Conservation (phyloP, 1,140 invertebrate species). For the Fragariocoptes setiger region DNA sequence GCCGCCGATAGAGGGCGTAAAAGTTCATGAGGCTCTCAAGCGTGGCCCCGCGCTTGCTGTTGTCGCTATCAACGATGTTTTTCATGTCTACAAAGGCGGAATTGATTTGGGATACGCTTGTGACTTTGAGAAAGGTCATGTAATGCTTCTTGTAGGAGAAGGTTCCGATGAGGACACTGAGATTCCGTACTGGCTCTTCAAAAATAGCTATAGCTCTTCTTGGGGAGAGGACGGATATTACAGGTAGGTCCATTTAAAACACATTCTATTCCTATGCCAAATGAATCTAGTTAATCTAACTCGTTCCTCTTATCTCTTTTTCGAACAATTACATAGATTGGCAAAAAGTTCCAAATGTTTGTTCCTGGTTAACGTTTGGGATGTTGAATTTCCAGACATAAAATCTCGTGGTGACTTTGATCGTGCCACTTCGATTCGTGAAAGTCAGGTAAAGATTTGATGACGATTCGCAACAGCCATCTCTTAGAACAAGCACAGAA, state of each 20-base stretch:
- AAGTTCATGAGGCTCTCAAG: not conserved
- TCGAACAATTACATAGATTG: not conserved
- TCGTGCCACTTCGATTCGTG: too few relatives aligned
- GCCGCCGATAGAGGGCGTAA: too few relatives aligned
- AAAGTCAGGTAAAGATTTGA: too few relatives aligned
- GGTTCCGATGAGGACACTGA: conserved; percentile 14
- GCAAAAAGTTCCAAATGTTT: not conserved
- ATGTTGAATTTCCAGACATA: not conserved
- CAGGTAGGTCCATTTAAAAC: not conserved
- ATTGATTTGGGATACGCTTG: not conserved
- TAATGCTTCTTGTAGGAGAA: conserved; percentile 16
- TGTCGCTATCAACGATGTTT: not conserved
- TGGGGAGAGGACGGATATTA: conserved; percentile 25
- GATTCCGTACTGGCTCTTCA: conserved; percentile 19
- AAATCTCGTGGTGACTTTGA: not conserved
- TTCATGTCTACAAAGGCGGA: not conserved
- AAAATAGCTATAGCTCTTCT: conserved; percentile 16
- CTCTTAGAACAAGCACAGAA: too few relatives aligned
- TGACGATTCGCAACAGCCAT: too few relatives aligned
- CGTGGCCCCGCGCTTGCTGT: not conserved
- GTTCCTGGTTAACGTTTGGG: not conserved
- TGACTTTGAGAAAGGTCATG: conserved; percentile 10
- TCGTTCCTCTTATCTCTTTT: not conserved
- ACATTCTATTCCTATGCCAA: too few relatives aligned
- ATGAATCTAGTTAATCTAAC: not conserved